Evolutionary conservation across 1,140 invertebrate genomes (phyloP), one percentile per base, ranked within the genome.

Genomic region (Drosophila nannoptera): DNA sequence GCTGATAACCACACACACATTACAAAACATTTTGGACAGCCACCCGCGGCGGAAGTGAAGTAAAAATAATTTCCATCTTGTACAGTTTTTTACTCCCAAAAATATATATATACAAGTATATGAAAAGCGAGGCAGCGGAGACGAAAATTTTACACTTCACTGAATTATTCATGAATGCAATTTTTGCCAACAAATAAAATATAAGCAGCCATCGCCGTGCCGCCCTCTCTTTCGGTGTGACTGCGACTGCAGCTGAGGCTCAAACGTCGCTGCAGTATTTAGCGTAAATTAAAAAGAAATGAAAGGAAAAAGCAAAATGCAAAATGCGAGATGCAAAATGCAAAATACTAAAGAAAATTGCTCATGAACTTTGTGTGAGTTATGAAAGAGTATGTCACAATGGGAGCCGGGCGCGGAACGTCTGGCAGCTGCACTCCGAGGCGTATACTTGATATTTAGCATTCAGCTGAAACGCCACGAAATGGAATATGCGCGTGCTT

Each of bases 81-180:
- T 43, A 49, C 40, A 46, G 46, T 52, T 36, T 22, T 55, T 63
- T 62, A 29, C 59, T 56, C 45, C 45, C 14, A 52, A 67, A 73
- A 59, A 69, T 70, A 31, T 4, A 16, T 43, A 64, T 45, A 64
- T 56, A 52, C 52, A 55, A 35, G 5, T 11, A 40, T 54, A 56
- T 56, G 56, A 16, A 52, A 58, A 65, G 38, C 46, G 22, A 56
- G 61, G 48, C 62, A 59, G 46, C 52, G 42, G 42, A 58, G 45
- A 73, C 70, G 67, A 63, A 77, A 86, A 86, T 86, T 86, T 86
- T 81, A 65, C 82, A 86, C 77, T 86, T 87, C 81, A 77, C 77
- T 87, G 82, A 86, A 86, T 86, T 75, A 86, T 86, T 86, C 81
- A 86, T 86, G 68, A 86, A 86, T 86, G 82, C 77, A 86, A 86